Conservation (phyloP, 2,888 invertebrate species). For the Melanostoma mellinum region DNA sequence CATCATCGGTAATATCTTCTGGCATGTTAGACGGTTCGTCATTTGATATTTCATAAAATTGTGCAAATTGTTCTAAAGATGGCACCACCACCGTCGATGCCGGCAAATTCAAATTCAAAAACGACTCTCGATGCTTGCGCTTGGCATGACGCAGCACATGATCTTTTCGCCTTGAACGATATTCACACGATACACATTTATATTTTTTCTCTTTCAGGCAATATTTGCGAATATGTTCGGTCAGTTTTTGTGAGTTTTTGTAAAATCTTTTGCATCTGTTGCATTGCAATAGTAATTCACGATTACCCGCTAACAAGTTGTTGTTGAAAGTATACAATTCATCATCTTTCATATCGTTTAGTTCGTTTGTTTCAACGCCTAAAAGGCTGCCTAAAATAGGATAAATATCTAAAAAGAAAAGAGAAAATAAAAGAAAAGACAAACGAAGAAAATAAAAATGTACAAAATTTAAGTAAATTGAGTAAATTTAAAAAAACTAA, state of each 20-base stretch:
- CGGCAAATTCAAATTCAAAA: conserved; percentile 69
- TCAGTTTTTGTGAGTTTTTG: conserved; percentile 79
- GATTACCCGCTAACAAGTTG: conserved; percentile 46
- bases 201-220: conserved; percentile 81
- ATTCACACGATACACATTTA: conserved; percentile 81
- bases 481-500: conserved; percentile 22
- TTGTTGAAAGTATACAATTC: conserved; percentile 57
- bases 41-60: conserved; percentile 79
- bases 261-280: conserved; percentile 81
- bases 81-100: conserved; percentile 54
- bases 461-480: conserved; percentile 23
- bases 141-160: conserved; percentile 80
- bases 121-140: conserved; percentile 79
- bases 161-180: conserved; percentile 81
- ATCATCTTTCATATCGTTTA: conserved; percentile 53
- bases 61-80: conserved; percentile 73
- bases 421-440: conserved; percentile 54
- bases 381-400: conserved; percentile 81
- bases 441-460: conserved; percentile 38
- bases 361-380: conserved; percentile 78
- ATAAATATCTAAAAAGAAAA: conserved; percentile 78
- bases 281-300: conserved; percentile 77
- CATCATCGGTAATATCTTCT: conserved; percentile 75
- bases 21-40: conserved; percentile 75
- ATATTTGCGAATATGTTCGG: conserved; percentile 81